phyloP scores from a whole-genome alignment of 2,888 invertebrate species.

The Apodemia mormo region DNA sequence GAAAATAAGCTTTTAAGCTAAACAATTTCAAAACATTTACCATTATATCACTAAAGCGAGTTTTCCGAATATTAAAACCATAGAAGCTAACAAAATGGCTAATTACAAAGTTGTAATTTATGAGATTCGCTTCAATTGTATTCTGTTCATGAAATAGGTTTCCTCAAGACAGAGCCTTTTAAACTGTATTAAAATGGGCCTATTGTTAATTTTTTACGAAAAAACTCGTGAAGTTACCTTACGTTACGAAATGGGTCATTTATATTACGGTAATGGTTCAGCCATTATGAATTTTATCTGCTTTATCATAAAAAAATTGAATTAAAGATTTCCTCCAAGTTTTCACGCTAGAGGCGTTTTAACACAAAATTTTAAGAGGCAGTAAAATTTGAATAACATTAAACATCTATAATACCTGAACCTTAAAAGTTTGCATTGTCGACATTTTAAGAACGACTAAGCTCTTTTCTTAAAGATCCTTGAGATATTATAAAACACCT shows the following conservation, averaged over 20 bases:
- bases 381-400: too few species aligned
- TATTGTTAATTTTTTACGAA: not conserved
- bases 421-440: too few species aligned
- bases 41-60: not conserved
- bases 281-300: not conserved
- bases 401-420: too few species aligned
- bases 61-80: not conserved
- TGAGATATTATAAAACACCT: too few species aligned
- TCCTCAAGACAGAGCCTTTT: constrained; percentile 5
- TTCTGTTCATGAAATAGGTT: not conserved
- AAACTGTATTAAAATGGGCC: not conserved
- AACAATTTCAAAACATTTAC: too few species aligned
- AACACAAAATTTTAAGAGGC: too few species aligned
- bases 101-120: constrained; percentile 17
- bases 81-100: not conserved
- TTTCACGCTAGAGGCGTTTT: too few species aligned
- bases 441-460: too few species aligned
- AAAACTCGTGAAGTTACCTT: not conserved
- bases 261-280: not conserved
- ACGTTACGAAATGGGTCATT: not conserved
- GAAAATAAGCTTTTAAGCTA: too few species aligned
- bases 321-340: too few species aligned
- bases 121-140: not conserved
- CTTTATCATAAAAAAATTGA: not conserved
- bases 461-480: too few species aligned